phyloP scores from a whole-genome alignment of 2,888 invertebrate species.

The Lasius fuliginosus region DNA sequence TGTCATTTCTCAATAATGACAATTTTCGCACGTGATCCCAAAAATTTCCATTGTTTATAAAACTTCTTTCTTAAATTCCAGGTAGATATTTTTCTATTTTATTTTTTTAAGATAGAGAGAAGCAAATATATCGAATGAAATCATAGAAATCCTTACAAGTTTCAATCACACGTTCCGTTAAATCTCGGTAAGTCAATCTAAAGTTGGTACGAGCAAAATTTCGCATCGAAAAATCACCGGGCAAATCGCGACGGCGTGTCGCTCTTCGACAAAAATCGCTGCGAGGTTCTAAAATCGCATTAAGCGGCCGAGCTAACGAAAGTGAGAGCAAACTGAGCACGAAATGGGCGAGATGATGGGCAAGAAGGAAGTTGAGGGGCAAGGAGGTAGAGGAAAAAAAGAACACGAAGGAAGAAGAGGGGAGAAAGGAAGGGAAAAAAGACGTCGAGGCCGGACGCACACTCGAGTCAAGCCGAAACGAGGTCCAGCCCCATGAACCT shows the following conservation, averaged over 20 bases:
- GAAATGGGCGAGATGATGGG: slow-evolving; percentile 48
- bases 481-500: slow-evolving; percentile 71
- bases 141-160: neutral
- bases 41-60: neutral
- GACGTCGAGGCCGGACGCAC: slow-evolving; percentile 58
- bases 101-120: neutral
- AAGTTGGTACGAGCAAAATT: neutral
- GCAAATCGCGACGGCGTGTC: slow-evolving; percentile 24
- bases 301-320: slow-evolving; percentile 71
- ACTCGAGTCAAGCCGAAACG: slow-evolving; percentile 69
- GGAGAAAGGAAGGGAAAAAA: slow-evolving; percentile 45
- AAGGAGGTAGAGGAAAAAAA: slow-evolving; percentile 32
- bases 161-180: neutral
- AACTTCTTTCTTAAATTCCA: neutral
- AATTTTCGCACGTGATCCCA: neutral
- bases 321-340: slow-evolving; percentile 69
- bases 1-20: slow-evolving; percentile 42
- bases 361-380: slow-evolving; percentile 20
- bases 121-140: neutral
- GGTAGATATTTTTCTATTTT: neutral
- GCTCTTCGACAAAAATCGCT: slow-evolving; percentile 43
- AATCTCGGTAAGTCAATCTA: neutral
- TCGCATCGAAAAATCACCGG: slow-evolving; percentile 10
- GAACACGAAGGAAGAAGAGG: neutral
- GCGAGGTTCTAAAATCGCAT: slow-evolving; percentile 61